These are phyloP conservation scores for Frankliniella intonsa DNA, from an alignment of 2,888 invertebrate species.

Conservation along the genomic window DNA sequence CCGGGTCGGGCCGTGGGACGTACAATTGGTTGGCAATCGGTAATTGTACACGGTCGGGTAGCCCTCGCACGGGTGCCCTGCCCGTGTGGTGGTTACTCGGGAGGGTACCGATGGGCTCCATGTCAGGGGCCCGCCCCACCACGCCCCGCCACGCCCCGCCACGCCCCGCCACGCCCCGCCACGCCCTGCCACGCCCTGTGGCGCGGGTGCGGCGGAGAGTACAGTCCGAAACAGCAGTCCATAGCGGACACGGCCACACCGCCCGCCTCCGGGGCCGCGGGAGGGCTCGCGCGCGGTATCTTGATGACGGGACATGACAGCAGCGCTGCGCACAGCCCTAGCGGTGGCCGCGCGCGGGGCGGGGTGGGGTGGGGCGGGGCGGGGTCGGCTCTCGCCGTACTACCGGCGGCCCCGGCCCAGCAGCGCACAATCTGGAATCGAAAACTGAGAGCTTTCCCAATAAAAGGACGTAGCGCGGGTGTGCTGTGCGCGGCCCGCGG, in stretches of 20 bases:
- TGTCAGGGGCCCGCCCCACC: background rate
- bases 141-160: background rate
- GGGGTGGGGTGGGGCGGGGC: background rate
- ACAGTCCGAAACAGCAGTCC: background rate
- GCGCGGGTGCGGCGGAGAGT: background rate
- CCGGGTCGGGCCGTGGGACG: background rate
- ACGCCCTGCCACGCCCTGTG: background rate
- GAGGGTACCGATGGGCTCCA: background rate
- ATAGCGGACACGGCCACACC: background rate
- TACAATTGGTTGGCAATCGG: conserved; percentile 26
- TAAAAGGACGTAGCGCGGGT: background rate
- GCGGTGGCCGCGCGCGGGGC: background rate
- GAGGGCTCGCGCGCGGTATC: background rate
- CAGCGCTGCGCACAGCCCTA: background rate
- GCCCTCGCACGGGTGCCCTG: background rate
- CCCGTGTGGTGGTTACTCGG: background rate
- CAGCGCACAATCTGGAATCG: conserved; percentile 7
- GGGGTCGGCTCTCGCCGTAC: background rate
- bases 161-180: background rate
- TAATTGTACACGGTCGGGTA: conserved; percentile 5
- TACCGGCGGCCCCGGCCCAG: background rate
- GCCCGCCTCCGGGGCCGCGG: background rate
- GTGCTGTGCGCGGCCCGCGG: background rate
- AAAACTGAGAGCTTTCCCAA: conserved; percentile 19
- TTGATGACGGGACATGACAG: conserved; percentile 16